Percentiles rank a stretch among this genome's conserved stretches.
Evolutionary conservation across 1,140 invertebrate species (phyloP).

Genomic region (Drosophila leontia): DNA sequence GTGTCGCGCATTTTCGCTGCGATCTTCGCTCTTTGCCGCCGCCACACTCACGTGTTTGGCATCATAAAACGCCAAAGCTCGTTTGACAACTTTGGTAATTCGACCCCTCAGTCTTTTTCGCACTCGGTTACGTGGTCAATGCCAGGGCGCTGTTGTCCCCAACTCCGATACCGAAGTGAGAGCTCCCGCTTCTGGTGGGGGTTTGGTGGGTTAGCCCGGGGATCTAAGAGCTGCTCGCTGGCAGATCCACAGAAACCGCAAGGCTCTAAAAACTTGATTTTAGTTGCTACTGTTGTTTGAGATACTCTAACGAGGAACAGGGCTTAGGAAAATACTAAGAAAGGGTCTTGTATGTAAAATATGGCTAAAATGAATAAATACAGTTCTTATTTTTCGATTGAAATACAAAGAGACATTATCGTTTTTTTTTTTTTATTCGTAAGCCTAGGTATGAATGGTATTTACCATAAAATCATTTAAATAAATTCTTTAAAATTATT

Average conservation of each 20-base stretch:
- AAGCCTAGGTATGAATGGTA: neutral
- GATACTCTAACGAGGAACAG: conserved; percentile 8
- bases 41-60: conserved; percentile 69
- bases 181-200: conserved; percentile 59
- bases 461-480: neutral
- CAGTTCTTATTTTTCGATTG: neutral
- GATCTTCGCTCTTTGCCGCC: conserved; percentile 14
- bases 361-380: neutral
- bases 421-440: neutral
- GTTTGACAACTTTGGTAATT: conserved; percentile 67
- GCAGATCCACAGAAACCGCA: conserved; percentile 27
- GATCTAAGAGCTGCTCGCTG: neutral
- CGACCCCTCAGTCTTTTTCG: conserved; percentile 64
- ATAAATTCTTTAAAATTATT: neutral
- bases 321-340: neutral
- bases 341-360: neutral
- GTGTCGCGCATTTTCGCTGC: conserved; percentile 28
- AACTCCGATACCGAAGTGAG: conserved; percentile 47
- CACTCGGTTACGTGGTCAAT: conserved; percentile 83
- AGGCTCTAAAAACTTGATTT: conserved; percentile 44
- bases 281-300: conserved; percentile 25
- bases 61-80: conserved; percentile 53
- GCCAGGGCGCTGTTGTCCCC: conserved; percentile 53
- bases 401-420: no score
- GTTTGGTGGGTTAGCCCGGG: conserved; percentile 9